These are phyloP conservation scores for Benthosema pterotum DNA, from an alignment of 2,797 vertebrate genomes.

Conservation along the genomic window DNA sequence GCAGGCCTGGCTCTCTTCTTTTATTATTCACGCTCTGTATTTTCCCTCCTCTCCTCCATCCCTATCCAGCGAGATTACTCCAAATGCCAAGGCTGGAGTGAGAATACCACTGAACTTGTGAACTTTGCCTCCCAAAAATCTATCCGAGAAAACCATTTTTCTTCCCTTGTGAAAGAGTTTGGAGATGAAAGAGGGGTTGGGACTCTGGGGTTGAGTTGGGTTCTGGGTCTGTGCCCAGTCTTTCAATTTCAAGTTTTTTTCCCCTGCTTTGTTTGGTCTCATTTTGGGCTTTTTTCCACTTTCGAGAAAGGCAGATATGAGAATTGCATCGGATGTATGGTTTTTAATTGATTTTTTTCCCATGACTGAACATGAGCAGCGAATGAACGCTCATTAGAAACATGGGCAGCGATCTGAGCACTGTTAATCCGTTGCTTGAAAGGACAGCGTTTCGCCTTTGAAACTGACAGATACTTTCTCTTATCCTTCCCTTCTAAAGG, in stretches of 20 bases:
- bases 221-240: constrained; percentile 41
- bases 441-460: constrained; percentile 34
- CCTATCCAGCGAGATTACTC: constrained; percentile 47
- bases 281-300: neutral
- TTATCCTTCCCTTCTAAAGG: constrained; percentile 19
- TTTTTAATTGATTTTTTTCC: constrained; percentile 51
- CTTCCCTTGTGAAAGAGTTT: no score
- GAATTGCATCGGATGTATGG: constrained; percentile 37
- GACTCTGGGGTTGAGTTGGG: constrained; percentile 26
- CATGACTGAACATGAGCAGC: constrained; percentile 39
- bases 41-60: constrained; percentile 18
- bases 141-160: constrained; percentile 11
- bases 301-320: constrained; percentile 2
- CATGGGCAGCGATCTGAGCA: constrained; percentile 44
- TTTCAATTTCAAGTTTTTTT: constrained; percentile 37
- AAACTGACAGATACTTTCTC: constrained; percentile 31
- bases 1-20: neutral
- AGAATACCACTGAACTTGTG: constrained; percentile 58
- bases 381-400: constrained; percentile 47
- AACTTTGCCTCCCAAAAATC: constrained; percentile 50
- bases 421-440: constrained; percentile 46
- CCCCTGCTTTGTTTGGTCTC: no score
- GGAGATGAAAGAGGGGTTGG: no score
- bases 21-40: constrained; percentile 13
- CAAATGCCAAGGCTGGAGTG: constrained; percentile 38